Percentiles rank a stretch among this genome's conserved stretches.
Evolutionary conservation across 2,888 invertebrate species (phyloP).

Genomic region (Darwinula stevensoni): DNA sequence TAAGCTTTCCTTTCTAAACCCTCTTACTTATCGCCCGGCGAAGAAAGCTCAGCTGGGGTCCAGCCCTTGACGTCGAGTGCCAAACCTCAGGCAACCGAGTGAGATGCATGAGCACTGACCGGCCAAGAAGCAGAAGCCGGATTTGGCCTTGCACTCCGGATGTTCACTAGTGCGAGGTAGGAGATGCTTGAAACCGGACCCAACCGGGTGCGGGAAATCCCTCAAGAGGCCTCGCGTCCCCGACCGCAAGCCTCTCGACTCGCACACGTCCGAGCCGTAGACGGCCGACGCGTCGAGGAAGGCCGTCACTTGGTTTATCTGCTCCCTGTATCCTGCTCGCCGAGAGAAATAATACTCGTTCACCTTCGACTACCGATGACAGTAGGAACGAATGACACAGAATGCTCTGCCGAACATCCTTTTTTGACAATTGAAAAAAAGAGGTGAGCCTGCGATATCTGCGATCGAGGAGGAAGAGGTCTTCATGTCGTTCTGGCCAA

Average conservation of each 20-base stretch:
- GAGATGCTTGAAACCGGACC: slow-evolving; percentile 15
- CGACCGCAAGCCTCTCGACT: slow-evolving; percentile 16
- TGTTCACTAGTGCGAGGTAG: slow-evolving; percentile 17
- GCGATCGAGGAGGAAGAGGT: no score
- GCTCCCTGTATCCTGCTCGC: slow-evolving; percentile 21
- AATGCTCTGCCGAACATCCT: background rate
- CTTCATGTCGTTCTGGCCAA: no score
- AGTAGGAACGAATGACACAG: background rate
- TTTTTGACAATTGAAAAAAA: no score
- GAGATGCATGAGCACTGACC: slow-evolving; percentile 11
- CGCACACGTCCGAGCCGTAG: slow-evolving; percentile 21
- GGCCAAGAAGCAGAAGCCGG: slow-evolving; percentile 18
- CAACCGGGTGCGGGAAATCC: slow-evolving; percentile 14
- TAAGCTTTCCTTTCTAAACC: no score
- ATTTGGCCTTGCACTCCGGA: slow-evolving; percentile 18
- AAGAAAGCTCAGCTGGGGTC: no score
- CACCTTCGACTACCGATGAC: no score
- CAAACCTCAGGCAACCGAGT: no score
- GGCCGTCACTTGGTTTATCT: slow-evolving; percentile 21
- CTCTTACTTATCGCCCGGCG: no score
- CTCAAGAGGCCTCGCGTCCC: slow-evolving; percentile 16
- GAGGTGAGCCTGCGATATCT: no score
- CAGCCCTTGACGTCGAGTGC: no score
- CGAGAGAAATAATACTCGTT: slow-evolving; percentile 5
- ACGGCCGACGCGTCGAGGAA: slow-evolving; percentile 20